These are phyloP conservation scores for Eupelmus urozonus DNA, from an alignment of 2,888 invertebrate genomes.

Conservation along the genomic window DNA sequence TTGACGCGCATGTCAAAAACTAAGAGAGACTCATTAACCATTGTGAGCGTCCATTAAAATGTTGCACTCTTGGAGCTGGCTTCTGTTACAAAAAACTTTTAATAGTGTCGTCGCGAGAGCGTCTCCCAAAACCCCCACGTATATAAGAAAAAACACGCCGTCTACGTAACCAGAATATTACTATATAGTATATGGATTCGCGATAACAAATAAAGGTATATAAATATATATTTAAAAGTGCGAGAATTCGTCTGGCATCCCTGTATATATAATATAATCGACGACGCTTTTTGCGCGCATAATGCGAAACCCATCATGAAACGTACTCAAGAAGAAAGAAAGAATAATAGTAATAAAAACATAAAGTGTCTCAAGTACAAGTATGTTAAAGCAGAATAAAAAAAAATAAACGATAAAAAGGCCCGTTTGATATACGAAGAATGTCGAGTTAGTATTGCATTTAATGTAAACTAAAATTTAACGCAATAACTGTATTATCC, in stretches of 20 bases:
- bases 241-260: conserved; percentile 51
- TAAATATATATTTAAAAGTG: conserved; percentile 42
- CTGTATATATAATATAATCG: conserved; percentile 56
- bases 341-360: conserved; percentile 17
- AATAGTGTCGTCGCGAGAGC: conserved; percentile 17
- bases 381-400: conserved; percentile 41
- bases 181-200: conserved; percentile 48
- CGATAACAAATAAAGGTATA: conserved; percentile 41
- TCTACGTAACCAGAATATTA: conserved; percentile 46
- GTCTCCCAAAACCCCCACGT: conserved; percentile 10
- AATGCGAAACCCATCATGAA: conserved; percentile 56
- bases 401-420: conserved; percentile 4
- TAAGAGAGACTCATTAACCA: conserved; percentile 25
- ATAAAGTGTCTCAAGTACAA: conserved; percentile 39
- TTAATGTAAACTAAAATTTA: conserved; percentile 51
- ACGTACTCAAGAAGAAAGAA: conserved; percentile 49
- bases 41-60: not conserved
- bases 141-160: conserved; percentile 28
- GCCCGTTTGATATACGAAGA: not conserved
- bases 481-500: conserved; percentile 54
- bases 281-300: conserved; percentile 53
- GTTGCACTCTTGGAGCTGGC: conserved; percentile 10
- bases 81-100: conserved; percentile 25
- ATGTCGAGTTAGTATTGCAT: conserved; percentile 52
- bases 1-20: conserved; percentile 39